Conservation (phyloP, 2,888 invertebrate genomes). For the Chalcosyrphus nemorum region DNA sequence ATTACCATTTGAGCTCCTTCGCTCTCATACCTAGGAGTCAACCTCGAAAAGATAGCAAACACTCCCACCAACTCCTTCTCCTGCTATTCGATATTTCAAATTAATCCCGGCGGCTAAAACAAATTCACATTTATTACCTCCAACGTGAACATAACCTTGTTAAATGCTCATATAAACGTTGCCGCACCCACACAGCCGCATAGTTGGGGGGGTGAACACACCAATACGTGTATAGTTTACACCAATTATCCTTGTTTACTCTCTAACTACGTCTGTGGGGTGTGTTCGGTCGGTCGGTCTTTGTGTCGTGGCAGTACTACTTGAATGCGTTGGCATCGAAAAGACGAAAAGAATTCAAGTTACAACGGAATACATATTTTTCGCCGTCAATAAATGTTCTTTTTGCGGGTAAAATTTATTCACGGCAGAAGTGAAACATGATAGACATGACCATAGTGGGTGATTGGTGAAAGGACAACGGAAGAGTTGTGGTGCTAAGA, state of each 20-base stretch:
- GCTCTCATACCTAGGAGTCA: background rate
- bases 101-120: slow-evolving; percentile 50
- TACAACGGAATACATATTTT: slow-evolving; percentile 24
- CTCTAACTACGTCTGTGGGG: slow-evolving; percentile 37
- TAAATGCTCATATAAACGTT: slow-evolving; percentile 53
- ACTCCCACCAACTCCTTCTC: too few relatives aligned
- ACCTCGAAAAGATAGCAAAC: slow-evolving; percentile 10
- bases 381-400: slow-evolving; percentile 39
- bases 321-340: slow-evolving; percentile 10
- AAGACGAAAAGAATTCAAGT: slow-evolving; percentile 8
- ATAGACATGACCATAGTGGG: slow-evolving; percentile 28
- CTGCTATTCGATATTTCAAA: slow-evolving; percentile 61
- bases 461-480: background rate
- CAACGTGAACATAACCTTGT: slow-evolving; percentile 58
- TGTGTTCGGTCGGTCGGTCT: too few relatives aligned
- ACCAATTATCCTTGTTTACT: slow-evolving; percentile 56
- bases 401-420: slow-evolving; percentile 35
- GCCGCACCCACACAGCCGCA: slow-evolving; percentile 9
- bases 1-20: slow-evolving; percentile 16
- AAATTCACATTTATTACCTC: slow-evolving; percentile 63
- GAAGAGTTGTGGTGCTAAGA: background rate
- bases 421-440: slow-evolving; percentile 27
- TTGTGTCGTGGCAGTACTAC: background rate
- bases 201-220: background rate
- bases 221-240: slow-evolving; percentile 24